Evolutionary conservation across 2,113 vertebrate genomes (phyloP).

Genomic region (Caracal caracal): DNA sequence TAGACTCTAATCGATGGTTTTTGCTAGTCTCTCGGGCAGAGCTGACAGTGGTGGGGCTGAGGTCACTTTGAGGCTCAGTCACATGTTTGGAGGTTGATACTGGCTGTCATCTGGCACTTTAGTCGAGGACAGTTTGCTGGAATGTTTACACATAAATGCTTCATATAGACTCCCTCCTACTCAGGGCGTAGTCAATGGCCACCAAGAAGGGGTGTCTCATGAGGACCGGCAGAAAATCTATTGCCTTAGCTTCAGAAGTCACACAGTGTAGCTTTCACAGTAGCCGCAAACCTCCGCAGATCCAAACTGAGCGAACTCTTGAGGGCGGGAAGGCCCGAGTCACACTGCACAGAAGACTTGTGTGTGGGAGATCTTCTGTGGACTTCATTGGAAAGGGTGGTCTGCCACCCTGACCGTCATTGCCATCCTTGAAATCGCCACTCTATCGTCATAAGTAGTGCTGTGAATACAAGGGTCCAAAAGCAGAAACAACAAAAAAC

Average conservation of each 20-base stretch:
- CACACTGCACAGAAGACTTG: background rate
- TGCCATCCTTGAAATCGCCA: too few relatives aligned
- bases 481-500: background rate
- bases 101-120: background rate
- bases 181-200: background rate
- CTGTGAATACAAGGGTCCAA: too few relatives aligned
- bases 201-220: background rate
- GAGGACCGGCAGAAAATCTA: background rate
- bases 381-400: background rate
- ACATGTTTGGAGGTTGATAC: background rate
- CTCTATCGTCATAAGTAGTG: too few relatives aligned
- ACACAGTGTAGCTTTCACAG: background rate
- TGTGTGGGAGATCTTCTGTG: too few relatives aligned
- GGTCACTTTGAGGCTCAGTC: background rate
- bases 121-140: background rate
- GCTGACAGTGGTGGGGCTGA: background rate
- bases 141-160: fast-evolving
- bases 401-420: background rate
- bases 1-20: background rate
- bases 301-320: background rate
- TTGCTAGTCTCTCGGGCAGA: background rate
- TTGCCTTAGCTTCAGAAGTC: background rate
- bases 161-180: background rate
- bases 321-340: background rate
- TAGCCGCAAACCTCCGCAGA: background rate